Percentiles rank a stretch among this genome's conserved stretches.
phyloP scores from a whole-genome alignment of 2,888 invertebrate species.

The Busseola fusca region DNA sequence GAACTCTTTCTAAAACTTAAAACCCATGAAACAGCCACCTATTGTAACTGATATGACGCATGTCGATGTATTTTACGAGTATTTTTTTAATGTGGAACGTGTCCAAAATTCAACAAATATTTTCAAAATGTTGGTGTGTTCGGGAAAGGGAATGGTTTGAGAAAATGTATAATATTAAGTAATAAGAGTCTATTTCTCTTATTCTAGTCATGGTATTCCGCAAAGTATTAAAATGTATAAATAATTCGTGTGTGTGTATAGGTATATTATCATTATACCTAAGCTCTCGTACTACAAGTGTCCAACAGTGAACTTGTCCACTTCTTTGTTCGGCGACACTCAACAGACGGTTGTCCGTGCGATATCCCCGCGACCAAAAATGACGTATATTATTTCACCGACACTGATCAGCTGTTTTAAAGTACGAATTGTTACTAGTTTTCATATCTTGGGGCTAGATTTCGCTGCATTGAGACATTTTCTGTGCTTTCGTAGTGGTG shows the following conservation, averaged over 20 bases:
- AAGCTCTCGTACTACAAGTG: neutral
- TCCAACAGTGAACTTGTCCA: neutral
- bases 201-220: neutral
- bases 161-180: no score
- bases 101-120: neutral
- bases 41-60: neutral
- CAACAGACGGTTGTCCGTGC: conserved; percentile 13
- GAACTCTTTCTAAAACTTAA: neutral
- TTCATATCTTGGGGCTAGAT: no score
- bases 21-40: neutral
- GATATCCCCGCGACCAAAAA: conserved; percentile 23
- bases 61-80: neutral
- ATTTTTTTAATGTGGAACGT: neutral
- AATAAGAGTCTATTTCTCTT: neutral
- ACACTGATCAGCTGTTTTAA: conserved; percentile 2
- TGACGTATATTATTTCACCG: conserved; percentile 10
- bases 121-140: neutral
- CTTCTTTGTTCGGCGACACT: neutral
- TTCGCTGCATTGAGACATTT: neutral
- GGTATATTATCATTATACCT: neutral
- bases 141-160: neutral
- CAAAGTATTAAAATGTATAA: neutral
- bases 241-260: neutral
- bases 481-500: no score
- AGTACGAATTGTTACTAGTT: neutral